Evolutionary conservation across 1,140 invertebrate genomes (phyloP), one percentile per base, ranked within the genome.

Genomic region (Hyles vespertilio): DNA sequence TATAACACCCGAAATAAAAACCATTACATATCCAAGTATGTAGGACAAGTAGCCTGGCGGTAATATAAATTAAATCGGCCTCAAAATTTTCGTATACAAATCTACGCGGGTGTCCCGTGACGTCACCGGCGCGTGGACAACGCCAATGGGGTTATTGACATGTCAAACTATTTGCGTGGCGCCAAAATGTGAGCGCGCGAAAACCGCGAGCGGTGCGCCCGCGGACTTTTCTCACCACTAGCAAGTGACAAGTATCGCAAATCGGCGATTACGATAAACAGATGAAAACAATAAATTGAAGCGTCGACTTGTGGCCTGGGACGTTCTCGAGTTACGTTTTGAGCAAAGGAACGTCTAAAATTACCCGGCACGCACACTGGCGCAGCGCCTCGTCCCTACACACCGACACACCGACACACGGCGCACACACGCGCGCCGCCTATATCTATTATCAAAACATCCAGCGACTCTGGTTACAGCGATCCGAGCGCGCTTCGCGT

Each of bases 401-500:
- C 76, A 74, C 79, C 59, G 79, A 78, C 76, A 40, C 36, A 40
- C 36, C 36, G 22, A 22, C 22, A 22, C 22, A 22, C 22, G 22
- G 22, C 22, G 36, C 36, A 40, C 36, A 89, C 84, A 74, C 51
- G 57, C 52, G 60, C 76, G 58, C 68, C 71, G 77, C 81, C 79
- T 87, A 86, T 89, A 86, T 87, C 86, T 89, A 89, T 87, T 89
- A 89, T 89, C 86, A 89, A 89, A 89, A 89, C 84, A 89, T 87
- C 81, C 84, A 89, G 69, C 79, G 73, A 72, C 77, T 89, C 82
- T 67, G 79, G 81, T 89, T 89, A 87, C 86, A 84, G 84, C 79
- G 84, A 89, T 83, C 84, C 82, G 86, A 87, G 84, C 84, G 84
- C 83, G 85, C 81, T 88, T 84, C 85, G 72, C 76, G 80, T 84